Conservation (phyloP, 2,888 invertebrate species). For the Torymus aiolomorphi region DNA sequence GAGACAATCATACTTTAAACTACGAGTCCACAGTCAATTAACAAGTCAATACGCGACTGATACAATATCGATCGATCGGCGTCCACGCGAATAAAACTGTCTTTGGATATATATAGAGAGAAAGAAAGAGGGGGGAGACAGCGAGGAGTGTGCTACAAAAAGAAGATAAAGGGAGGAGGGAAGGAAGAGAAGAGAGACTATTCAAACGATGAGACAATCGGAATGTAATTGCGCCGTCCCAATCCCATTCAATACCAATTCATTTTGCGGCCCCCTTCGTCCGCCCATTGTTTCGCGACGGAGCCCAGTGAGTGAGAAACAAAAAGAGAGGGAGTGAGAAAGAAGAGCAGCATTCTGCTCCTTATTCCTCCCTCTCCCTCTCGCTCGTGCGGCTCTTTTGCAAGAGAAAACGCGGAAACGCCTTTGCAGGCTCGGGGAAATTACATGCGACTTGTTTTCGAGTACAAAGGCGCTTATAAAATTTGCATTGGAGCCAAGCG, state of each 20-base stretch:
- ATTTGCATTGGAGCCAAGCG: slow-evolving; percentile 23
- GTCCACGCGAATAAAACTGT: background rate
- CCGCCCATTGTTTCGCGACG: slow-evolving; percentile 63
- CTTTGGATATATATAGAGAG: slow-evolving; percentile 12
- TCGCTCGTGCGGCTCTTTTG: background rate
- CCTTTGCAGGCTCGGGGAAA: slow-evolving; percentile 16
- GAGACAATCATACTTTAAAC: slow-evolving; percentile 61
- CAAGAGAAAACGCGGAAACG: background rate
- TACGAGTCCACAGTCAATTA: slow-evolving; percentile 63
- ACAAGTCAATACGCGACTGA: slow-evolving; percentile 66
- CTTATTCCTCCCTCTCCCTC: slow-evolving; percentile 11
- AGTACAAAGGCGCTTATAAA: slow-evolving; percentile 37
- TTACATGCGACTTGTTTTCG: slow-evolving; percentile 34
- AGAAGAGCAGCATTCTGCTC: background rate
- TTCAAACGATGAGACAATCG: slow-evolving; percentile 71
- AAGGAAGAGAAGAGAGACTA: slow-evolving; percentile 57
- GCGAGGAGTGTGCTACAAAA: background rate
- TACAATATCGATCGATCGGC: slow-evolving; percentile 36
- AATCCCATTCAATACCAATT: slow-evolving; percentile 67
- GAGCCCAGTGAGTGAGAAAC: background rate
- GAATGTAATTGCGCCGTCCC: slow-evolving; percentile 70
- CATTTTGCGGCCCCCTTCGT: slow-evolving; percentile 64
- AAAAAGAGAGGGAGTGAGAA: background rate
- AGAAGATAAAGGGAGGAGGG: slow-evolving; percentile 10
- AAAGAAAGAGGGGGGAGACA: background rate